Base-by-base conservation (phyloP, 1,140 invertebrate genomes). In the Drosophila ficusphila region DNA sequence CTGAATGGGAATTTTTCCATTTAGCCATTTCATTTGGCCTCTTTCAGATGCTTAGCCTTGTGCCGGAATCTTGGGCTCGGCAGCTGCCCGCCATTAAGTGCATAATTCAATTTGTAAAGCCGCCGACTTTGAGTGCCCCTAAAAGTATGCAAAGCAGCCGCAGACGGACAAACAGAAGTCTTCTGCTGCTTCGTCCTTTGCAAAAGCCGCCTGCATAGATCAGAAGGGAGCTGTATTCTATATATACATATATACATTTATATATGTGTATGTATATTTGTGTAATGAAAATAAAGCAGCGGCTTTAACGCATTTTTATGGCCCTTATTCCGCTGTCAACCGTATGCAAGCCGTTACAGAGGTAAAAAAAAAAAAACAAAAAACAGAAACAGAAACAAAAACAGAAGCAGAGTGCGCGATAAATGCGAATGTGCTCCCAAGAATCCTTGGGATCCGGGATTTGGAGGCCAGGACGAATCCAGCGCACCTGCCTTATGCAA, bases 271-370 rank as follows among this genome's bases (percentile, higher is more conserved):
- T 14, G 12, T 27, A 41, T 9, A 16, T 23, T 9, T 19, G 42
- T 42, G 44, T 85, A 85, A 85, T 86, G 81, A 79, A 85, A 85
- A 86, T 85, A 85, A 85, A 85, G 76, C 73, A 85, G 81, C 81
- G 79, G 81, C 81, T 85, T 85, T 79, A 86, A 79, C 81, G 79
- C 81, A 79, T 86, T 85, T 85, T 79, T 86, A 79, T 86, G 81
- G 81, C 64, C 73, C 68, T 82, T 74, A 81, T 76, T 73, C 67
- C 58, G 64, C 57, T 82, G 77, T 79, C 77, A 76, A 64, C 76
- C 39, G 71, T 29, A 61, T 68, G 49, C 46, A 46, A 29, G 21
- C 23, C 34, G 12, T 2, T 18, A 11, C 5, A 7, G 9, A 31
- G 65, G 16, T 16, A 53, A 47, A 61, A 34, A 36, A 42, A 38